Conservation (phyloP, 1,140 invertebrate species). For the Probaryconus sp. region DNA sequence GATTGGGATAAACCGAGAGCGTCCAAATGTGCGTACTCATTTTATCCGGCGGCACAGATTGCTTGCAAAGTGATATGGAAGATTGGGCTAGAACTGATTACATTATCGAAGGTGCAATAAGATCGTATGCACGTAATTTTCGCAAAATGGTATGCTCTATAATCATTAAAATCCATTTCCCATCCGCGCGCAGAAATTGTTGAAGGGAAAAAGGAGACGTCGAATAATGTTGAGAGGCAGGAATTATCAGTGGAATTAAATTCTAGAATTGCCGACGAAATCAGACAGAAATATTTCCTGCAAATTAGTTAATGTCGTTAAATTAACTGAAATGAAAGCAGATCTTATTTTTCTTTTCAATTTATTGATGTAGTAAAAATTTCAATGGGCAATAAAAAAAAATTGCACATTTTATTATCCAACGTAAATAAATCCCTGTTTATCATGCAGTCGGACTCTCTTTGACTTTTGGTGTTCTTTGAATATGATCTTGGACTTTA, state of each 20-base stretch:
- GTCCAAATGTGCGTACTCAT: slow-evolving; percentile 50
- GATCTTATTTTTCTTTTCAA: too few species aligned
- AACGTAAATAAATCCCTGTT: slow-evolving; percentile 24
- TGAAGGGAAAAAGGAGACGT: slow-evolving; percentile 52
- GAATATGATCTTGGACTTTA: slow-evolving; percentile 50
- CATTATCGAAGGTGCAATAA: slow-evolving; percentile 64
- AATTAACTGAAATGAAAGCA: too few species aligned
- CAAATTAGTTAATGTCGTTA: too few species aligned
- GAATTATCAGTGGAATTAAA: slow-evolving; percentile 54
- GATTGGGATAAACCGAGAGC: slow-evolving; percentile 41
- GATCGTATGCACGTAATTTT: slow-evolving; percentile 61
- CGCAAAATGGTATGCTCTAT: slow-evolving; percentile 47
- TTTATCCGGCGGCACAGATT: slow-evolving; percentile 48
- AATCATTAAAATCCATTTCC: slow-evolving; percentile 66
- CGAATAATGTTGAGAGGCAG: slow-evolving; percentile 50
- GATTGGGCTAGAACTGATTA: slow-evolving; percentile 65
- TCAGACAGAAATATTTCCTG: neutral
- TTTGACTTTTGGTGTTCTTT: slow-evolving; percentile 44
- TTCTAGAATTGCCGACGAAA: slow-evolving; percentile 37
- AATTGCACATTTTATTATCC: neutral
- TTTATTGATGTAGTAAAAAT: too few species aligned
- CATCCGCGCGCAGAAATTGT: slow-evolving; percentile 21
- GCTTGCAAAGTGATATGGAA: slow-evolving; percentile 61
- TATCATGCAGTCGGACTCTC: slow-evolving; percentile 31
- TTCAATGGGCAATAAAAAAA: too few species aligned